phyloP scores from a whole-genome alignment of 2,888 invertebrate species.

The Latheticus oryzae region DNA sequence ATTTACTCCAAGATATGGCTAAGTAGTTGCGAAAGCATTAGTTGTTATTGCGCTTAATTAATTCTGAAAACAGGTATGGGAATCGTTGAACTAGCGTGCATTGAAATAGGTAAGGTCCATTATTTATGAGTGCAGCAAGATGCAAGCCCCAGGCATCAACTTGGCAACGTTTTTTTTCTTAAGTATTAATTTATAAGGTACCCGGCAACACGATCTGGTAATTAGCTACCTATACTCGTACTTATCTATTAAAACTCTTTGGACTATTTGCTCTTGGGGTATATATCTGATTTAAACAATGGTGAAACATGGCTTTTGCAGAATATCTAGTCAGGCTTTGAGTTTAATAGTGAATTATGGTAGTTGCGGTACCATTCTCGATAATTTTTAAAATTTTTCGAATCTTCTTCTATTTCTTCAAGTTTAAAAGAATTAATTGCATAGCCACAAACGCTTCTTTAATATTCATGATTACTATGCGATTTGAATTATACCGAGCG shows the following conservation, averaged over 20 bases:
- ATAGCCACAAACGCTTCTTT: conserved; percentile 18
- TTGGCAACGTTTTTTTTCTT: conserved; percentile 31
- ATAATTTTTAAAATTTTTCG: no score
- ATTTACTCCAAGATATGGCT: no score
- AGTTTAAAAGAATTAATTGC: conserved; percentile 20
- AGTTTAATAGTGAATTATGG: conserved; percentile 43
- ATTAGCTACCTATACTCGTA: conserved; percentile 50
- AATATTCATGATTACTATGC: conserved; percentile 23
- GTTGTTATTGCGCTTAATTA: conserved; percentile 41
- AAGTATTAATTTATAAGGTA: conserved; percentile 49
- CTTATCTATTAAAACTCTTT: conserved; percentile 46
- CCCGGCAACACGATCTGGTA: conserved; percentile 50
- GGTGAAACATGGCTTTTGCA: conserved; percentile 47
- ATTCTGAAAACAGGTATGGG: conserved; percentile 46
- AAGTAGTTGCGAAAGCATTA: no score
- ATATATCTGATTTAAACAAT: conserved; percentile 48
- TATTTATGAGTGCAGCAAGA: conserved; percentile 49
- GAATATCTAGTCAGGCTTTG: conserved; percentile 42
- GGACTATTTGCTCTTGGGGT: conserved; percentile 49
- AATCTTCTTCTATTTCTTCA: no score
- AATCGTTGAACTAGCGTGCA: conserved; percentile 45
- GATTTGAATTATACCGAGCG: conserved; percentile 32
- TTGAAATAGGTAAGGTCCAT: conserved; percentile 47
- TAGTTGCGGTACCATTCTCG: conserved; percentile 36
- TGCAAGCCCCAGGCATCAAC: conserved; percentile 42